Base-by-base conservation (phyloP, 2,113 vertebrate genomes). In the Osmerus mordax region DNA sequence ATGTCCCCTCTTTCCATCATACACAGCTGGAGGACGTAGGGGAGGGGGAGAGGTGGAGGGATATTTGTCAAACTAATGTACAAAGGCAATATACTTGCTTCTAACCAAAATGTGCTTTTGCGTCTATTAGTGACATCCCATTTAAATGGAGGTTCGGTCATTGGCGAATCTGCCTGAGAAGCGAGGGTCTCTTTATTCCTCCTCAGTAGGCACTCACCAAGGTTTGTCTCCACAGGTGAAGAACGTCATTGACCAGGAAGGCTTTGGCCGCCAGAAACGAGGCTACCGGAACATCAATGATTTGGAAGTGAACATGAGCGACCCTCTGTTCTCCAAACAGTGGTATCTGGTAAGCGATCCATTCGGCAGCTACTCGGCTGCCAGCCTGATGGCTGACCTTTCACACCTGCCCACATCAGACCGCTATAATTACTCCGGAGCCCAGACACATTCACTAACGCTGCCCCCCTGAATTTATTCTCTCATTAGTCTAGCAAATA, bases 301-400 rank as follows among this genome's bases (percentile, higher is more conserved):
- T 73, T 93, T 96, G 23, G 94, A 97, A 83, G 93, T 95, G 84
- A 98, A 96, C 81, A 96, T 98, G 94, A 98, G 94, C 0, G 97
- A 99, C 81, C 97, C 97, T 69, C 91, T 99, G 71, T 99, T 99
- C 88, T 91, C 93, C 15, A 99, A 99, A 84, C 97, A 99, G 54
- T 99, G 97, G 97, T 99, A 99, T 83, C 92, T 99, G 92, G 97
- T 99, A 91, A 94, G 95, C 87, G 83, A 86, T 88, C 77, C 67
- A 32, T 65, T 70, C 53, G 67, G 78, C 76, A 81, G 78, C 69
- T 15, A 14, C 9, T 32, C 11, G 13, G 16, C 62, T 14, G 16
- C 14, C 72, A 72, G 36, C 16, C 28, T 68, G 81, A 36, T 62
- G 65, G 29, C 64, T 87, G 79, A 89, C 85, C 86, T 90, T 91